These are phyloP conservation scores for Folsomia candida DNA, from an alignment of 2,888 invertebrate species.

Conservation along the genomic window DNA sequence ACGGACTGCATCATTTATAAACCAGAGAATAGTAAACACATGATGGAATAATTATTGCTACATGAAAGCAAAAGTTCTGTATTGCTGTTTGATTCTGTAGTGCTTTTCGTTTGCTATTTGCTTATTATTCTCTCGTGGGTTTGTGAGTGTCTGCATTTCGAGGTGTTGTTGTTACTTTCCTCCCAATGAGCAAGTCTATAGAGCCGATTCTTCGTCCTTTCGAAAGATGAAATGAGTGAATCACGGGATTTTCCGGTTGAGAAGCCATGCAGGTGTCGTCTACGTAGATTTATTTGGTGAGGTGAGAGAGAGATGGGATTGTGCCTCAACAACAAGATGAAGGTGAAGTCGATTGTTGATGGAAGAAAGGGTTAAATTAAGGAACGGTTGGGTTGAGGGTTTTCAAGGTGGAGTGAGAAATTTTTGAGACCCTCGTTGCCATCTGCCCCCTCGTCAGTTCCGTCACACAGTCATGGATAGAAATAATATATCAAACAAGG, in stretches of 20 bases:
- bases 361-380: not conserved
- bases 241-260: conserved; percentile 45
- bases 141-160: no score
- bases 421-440: not conserved
- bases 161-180: no score
- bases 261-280: conserved; percentile 45
- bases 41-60: no score
- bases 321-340: not conserved
- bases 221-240: conserved; percentile 11
- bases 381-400: conserved; percentile 4
- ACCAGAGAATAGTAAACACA: no score
- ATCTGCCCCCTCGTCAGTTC: not conserved
- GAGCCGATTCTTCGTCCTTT: not conserved
- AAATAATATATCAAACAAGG: no score
- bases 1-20: no score
- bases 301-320: not conserved
- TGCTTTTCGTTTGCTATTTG: no score
- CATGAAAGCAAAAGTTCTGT: no score
- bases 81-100: no score
- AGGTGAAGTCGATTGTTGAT: conserved; percentile 4
- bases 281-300: not conserved
- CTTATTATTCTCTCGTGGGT: no score
- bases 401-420: not conserved
- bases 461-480: no score
- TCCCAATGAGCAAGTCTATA: no score